A percentile compares a stretch with the other conserved stretches of the same genome.
phyloP scores from a whole-genome alignment of 2,113 vertebrate species.

The Galeopterus variegatus region DNA sequence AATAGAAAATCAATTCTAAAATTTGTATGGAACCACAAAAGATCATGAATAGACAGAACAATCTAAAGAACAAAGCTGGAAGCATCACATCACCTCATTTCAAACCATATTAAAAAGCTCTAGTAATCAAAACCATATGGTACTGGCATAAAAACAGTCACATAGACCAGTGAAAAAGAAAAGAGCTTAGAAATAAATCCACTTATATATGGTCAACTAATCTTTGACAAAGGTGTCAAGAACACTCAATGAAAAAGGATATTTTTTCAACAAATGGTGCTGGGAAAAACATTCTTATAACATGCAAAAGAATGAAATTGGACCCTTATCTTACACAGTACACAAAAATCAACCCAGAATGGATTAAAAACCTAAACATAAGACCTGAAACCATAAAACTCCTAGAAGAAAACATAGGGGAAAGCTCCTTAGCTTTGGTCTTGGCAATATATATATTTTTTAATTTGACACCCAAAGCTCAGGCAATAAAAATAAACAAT shows the following conservation, averaged over 20 bases:
- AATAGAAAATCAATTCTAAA: background rate
- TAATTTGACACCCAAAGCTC: background rate
- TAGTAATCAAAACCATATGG: background rate
- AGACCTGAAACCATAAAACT: background rate
- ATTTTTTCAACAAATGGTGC: background rate
- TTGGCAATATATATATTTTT: background rate
- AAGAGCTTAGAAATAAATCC: no score
- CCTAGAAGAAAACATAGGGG: background rate
- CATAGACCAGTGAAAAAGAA: no score
- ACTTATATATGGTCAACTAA: no score
- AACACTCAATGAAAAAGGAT: background rate
- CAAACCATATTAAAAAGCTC: background rate
- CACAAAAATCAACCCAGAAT: background rate
- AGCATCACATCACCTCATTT: background rate
- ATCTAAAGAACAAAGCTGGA: background rate
- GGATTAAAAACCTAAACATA: background rate
- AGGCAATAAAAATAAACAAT: background rate
- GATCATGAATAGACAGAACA: background rate
- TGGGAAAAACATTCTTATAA: background rate
- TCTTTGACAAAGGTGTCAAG: background rate
- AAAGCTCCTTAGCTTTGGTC: background rate
- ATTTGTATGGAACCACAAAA: background rate
- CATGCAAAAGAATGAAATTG: background rate
- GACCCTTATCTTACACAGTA: background rate
- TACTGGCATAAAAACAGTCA: background rate